Conservation (phyloP, 1,140 invertebrate genomes). For the Papilio polyxenes region DNA sequence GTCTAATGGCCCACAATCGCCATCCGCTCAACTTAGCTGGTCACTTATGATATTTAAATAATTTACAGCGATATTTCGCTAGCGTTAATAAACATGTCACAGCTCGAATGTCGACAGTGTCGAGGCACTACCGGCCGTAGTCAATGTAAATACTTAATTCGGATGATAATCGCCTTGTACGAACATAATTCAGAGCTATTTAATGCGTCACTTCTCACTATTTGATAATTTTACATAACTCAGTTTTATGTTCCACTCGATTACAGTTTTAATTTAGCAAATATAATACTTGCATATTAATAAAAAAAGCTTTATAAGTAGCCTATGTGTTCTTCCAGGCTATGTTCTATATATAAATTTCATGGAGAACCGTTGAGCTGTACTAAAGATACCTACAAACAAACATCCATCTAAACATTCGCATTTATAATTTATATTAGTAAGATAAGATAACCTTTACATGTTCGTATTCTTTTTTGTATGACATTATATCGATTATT, state of each 20-base stretch:
- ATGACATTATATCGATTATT: too few relatives aligned
- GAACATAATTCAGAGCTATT: conserved; percentile 49
- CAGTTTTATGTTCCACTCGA: not conserved
- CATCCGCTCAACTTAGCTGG: conserved; percentile 2
- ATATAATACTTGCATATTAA: not conserved
- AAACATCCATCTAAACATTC: too few relatives aligned
- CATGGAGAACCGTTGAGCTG: too few relatives aligned
- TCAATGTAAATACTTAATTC: conserved; percentile 51
- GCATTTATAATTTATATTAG: too few relatives aligned
- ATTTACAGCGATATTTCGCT: conserved; percentile 58
- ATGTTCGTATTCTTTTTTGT: too few relatives aligned
- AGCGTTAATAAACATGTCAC: conserved; percentile 65
- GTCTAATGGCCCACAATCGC: not conserved
- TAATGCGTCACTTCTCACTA: conserved; percentile 36
- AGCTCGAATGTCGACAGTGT: conserved; percentile 42
- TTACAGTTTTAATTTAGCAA: not conserved
- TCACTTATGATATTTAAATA: conserved; percentile 52
- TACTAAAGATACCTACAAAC: too few relatives aligned
- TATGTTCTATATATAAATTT: too few relatives aligned
- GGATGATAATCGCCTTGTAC: conserved; percentile 57
- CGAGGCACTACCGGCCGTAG: conserved; percentile 34
- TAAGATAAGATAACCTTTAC: too few relatives aligned
- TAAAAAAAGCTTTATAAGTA: too few relatives aligned
- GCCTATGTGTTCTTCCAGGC: too few relatives aligned
- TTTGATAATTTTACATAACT: not conserved